Evolutionary conservation across 2,797 vertebrate species (phyloP).

Genomic region (Myotis daubentonii): DNA sequence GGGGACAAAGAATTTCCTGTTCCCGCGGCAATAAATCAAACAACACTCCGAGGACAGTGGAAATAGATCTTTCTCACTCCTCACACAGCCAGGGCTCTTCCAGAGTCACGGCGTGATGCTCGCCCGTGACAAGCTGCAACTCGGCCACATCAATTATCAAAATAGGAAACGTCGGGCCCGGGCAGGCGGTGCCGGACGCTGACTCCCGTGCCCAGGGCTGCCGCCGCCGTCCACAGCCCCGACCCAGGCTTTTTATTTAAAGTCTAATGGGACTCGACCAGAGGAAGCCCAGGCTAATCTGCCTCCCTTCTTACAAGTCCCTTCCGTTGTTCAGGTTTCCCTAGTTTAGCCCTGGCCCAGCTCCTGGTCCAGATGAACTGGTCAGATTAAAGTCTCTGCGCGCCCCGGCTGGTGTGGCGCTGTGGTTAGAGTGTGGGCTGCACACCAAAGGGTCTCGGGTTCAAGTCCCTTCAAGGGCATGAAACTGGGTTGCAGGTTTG

Average conservation of each 20-base stretch:
- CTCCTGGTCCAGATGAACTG: neutral
- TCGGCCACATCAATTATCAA: slow-evolving; percentile 20
- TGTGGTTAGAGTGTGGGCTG: neutral
- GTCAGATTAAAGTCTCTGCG: neutral
- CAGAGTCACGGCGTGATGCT: fast-evolving
- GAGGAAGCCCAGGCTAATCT: neutral
- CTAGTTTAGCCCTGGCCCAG: neutral
- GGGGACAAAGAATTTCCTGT: slow-evolving; percentile 80
- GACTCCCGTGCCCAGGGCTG: fast-evolving
- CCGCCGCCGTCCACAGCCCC: fast-evolving
- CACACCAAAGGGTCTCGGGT: neutral
- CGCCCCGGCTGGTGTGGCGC: neutral
- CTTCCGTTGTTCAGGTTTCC: no score
- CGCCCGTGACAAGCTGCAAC: slow-evolving; percentile 33
- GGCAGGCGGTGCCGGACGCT: fast-evolving
- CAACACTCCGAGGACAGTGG: slow-evolving; percentile 73
- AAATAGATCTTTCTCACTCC: slow-evolving; percentile 82
- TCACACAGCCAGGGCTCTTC: slow-evolving; percentile 52
- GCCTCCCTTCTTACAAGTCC: neutral
- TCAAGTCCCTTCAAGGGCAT: neutral
- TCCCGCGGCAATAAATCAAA: slow-evolving; percentile 81
- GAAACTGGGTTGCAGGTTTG: neutral
- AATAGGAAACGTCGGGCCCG: neutral
- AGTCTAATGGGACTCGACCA: neutral
- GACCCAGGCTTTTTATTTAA: neutral